phyloP scores from a whole-genome alignment of 2,888 invertebrate species.

The Neoascia interrupta region DNA sequence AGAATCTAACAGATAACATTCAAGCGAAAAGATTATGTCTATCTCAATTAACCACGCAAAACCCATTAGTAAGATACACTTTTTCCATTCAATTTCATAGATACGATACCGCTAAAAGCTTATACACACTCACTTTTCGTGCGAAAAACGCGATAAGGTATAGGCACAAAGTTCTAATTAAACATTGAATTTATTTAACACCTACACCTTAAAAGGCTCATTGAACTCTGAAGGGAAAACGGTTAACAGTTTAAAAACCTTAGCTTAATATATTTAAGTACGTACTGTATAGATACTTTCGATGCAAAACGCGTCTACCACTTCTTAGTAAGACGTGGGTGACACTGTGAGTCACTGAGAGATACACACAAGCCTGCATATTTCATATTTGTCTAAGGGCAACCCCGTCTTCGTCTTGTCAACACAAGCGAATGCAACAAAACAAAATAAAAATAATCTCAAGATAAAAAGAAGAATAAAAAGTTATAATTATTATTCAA shows the following conservation, averaged over 20 bases:
- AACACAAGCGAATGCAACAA: not conserved
- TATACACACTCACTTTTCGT: not conserved
- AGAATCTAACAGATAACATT: no score
- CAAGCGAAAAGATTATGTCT: no score
- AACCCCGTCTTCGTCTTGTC: constrained; percentile 5
- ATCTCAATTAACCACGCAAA: no score
- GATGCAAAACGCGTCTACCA: constrained; percentile 9
- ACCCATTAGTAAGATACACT: no score
- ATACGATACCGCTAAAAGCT: not conserved
- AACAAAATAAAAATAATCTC: not conserved
- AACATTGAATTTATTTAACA: constrained; percentile 15
- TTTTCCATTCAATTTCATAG: not conserved
- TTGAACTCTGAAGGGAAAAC: constrained; percentile 26
- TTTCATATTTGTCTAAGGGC: constrained; percentile 39
- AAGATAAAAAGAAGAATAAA: not conserved
- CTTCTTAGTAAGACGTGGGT: constrained; percentile 34
- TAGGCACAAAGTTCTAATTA: constrained; percentile 29
- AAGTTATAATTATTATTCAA: not conserved
- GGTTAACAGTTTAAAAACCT: constrained; percentile 17
- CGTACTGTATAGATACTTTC: not conserved
- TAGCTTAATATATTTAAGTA: no score
- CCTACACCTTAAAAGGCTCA: constrained; percentile 16
- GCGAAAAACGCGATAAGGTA: constrained; percentile 8
- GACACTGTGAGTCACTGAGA: constrained; percentile 28
- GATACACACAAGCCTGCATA: no score